Conservation (phyloP, 2,888 invertebrate species). For the Spatulosminthurus flaviceps region DNA sequence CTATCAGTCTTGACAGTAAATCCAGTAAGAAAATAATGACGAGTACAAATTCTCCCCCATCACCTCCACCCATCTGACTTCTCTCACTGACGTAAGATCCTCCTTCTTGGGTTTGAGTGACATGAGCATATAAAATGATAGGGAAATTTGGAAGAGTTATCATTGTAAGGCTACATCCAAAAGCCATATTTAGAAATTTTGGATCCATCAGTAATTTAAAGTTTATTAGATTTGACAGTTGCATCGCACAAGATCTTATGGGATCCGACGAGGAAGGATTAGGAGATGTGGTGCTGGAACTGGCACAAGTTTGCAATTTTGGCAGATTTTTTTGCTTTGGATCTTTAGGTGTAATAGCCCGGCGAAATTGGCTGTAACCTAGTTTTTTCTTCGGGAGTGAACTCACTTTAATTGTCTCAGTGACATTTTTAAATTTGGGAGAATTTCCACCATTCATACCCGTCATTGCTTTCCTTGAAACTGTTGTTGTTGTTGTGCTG, state of each 20-base stretch:
- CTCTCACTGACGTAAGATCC: not conserved
- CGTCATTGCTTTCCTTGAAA: not conserved
- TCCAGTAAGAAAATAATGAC: constrained; percentile 54
- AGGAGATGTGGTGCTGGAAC: not conserved
- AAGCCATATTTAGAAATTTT: constrained; percentile 55
- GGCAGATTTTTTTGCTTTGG: not conserved
- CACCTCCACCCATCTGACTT: not conserved
- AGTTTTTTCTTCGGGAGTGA: not conserved
- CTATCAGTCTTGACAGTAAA: constrained; percentile 54
- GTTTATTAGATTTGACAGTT: not conserved
- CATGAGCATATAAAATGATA: constrained; percentile 52
- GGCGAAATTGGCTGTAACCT: constrained; percentile 12
- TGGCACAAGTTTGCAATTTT: not conserved
- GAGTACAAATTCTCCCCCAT: constrained; percentile 46
- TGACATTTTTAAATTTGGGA: constrained; percentile 6
- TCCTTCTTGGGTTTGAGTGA: constrained; percentile 18
- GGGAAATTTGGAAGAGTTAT: constrained; percentile 57
- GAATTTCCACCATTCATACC: not conserved
- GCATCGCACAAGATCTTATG: not conserved
- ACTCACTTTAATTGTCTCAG: not conserved
- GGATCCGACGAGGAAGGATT: not conserved
- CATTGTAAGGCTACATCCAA: constrained; percentile 50
- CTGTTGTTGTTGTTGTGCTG: not conserved
- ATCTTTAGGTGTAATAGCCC: not conserved
- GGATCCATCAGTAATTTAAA: constrained; percentile 10